Conservation (phyloP, 2,113 vertebrate species). For the Triplophysa rosa region DNA sequence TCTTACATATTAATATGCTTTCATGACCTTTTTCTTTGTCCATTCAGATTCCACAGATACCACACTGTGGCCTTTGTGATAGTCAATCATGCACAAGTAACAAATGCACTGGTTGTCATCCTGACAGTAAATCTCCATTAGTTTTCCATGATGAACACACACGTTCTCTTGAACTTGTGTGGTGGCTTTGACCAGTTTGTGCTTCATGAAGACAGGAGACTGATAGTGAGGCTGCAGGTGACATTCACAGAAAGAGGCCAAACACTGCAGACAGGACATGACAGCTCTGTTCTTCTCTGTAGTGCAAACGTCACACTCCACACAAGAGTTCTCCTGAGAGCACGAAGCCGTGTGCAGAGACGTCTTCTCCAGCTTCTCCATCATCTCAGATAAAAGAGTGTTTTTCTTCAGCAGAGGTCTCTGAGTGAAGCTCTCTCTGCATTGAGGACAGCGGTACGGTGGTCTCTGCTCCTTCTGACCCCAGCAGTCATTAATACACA, state of each 20-base stretch:
- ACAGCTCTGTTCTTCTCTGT: conserved; percentile 31
- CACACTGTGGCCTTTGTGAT: conserved; percentile 6
- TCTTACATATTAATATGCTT: neutral
- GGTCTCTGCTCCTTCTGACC: neutral
- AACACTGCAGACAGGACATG: conserved; percentile 41
- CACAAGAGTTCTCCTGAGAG: neutral
- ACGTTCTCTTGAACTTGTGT: conserved; percentile 10
- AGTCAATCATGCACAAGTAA: conserved; percentile 2
- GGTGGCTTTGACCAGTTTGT: conserved; percentile 26
- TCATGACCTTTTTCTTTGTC: neutral
- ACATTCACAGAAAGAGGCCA: conserved; percentile 36
- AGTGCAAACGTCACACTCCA: conserved; percentile 41
- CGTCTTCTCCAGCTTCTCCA: conserved; percentile 33
- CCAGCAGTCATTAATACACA: conserved; percentile 31
- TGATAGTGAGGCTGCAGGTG: conserved; percentile 36
- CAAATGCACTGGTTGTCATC: conserved; percentile 25
- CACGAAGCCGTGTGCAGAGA: neutral
- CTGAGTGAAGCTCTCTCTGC: conserved; percentile 35
- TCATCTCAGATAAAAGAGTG: conserved; percentile 37
- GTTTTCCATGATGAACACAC: conserved; percentile 9
- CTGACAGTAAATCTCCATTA: conserved; percentile 33
- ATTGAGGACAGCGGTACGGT: conserved; percentile 35
- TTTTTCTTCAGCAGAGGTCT: conserved; percentile 41
- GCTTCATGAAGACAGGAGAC: conserved; percentile 35
- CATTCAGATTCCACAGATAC: conserved; percentile 16